Evolutionary conservation across 2,113 vertebrate species (phyloP).

Genomic region (Strigops habroptila): DNA sequence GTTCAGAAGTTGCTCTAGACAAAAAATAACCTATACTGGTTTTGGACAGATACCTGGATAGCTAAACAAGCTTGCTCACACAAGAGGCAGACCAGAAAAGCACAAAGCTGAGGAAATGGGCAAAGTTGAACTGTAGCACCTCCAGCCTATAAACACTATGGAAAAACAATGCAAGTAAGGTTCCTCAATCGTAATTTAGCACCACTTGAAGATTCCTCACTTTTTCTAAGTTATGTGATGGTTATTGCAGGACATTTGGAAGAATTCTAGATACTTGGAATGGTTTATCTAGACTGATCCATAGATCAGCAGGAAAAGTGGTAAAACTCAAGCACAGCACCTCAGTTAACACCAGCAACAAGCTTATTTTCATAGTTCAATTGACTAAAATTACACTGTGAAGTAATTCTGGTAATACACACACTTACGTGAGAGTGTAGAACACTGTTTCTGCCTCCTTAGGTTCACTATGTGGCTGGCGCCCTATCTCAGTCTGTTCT

Average conservation of each 20-base stretch:
- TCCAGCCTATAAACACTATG: background rate
- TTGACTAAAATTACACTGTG: background rate
- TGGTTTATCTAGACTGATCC: background rate
- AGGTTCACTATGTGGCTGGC: fast-evolving
- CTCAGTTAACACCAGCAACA: background rate
- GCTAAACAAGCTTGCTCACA: background rate
- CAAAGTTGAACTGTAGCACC: background rate
- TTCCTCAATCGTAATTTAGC: background rate
- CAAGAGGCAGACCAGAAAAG: background rate
- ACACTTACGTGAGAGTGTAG: background rate
- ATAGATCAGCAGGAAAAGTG: background rate
- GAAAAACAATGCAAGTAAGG: background rate
- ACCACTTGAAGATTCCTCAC: background rate
- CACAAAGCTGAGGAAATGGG: background rate
- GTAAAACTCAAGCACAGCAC: background rate
- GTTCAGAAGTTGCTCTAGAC: background rate
- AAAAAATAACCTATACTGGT: background rate
- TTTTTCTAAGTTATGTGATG: background rate
- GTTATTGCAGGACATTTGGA: background rate
- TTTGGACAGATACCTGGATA: background rate
- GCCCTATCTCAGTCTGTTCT: background rate
- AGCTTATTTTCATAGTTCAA: background rate
- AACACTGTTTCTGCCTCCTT: background rate
- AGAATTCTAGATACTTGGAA: background rate
- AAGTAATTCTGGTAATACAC: background rate